Evolutionary conservation across 2,113 vertebrate genomes (phyloP).

Genomic region (Pelecanus crispus): DNA sequence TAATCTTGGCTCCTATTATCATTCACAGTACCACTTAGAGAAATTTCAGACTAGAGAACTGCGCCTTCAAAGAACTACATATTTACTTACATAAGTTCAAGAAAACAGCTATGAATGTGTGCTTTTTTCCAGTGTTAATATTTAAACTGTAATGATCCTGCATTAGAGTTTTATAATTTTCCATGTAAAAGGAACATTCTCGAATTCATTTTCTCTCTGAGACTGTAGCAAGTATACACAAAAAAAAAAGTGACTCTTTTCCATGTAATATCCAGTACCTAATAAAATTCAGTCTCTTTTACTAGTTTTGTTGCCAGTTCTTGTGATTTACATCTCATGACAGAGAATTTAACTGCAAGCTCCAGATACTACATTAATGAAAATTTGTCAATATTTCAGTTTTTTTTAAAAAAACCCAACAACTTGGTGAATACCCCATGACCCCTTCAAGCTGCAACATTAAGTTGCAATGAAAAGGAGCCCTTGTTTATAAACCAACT

Average conservation of each 20-base stretch:
- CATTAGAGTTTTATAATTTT: background rate
- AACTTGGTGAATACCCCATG: background rate
- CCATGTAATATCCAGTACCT: background rate
- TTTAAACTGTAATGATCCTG: background rate
- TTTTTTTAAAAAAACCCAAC: background rate
- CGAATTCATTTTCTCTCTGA: background rate
- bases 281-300: background rate
- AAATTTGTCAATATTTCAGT: background rate
- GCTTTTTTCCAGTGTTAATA: background rate
- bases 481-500: background rate
- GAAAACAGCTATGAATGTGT: background rate
- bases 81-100: background rate
- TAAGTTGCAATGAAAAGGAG: background rate
- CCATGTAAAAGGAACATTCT: background rate
- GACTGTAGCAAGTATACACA: background rate
- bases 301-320: background rate
- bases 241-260: background rate
- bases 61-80: background rate
- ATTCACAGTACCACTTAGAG: background rate
- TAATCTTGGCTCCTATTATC: background rate
- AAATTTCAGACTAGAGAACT: background rate
- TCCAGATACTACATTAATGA: background rate
- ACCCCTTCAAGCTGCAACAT: background rate
- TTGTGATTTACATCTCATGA: background rate
- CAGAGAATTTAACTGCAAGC: background rate